Conservation (phyloP, 2,113 vertebrate species). For the Eubucco bourcierii region DNA sequence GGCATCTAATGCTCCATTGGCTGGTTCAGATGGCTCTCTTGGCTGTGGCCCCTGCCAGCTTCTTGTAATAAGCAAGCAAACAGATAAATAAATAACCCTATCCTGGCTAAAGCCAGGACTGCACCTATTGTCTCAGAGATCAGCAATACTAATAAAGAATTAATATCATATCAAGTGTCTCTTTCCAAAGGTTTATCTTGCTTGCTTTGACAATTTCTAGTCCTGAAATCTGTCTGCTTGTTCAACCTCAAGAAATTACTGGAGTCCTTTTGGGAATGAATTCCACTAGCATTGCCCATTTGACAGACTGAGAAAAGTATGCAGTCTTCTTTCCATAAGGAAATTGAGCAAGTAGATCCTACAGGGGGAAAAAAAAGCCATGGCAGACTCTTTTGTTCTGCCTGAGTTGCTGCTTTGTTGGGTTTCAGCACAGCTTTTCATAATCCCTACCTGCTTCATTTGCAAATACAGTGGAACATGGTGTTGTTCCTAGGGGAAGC, state of each 20-base stretch:
- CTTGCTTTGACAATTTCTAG: not conserved
- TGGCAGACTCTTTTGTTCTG: not conserved
- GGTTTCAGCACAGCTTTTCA: not conserved
- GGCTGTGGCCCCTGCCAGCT: too few species aligned
- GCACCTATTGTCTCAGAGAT: not conserved
- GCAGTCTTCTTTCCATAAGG: not conserved
- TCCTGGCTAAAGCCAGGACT: too few species aligned
- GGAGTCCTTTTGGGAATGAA: not conserved
- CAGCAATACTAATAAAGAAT: not conserved
- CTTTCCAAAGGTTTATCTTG: not conserved
- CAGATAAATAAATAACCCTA: too few species aligned
- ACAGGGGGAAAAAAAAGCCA: not conserved
- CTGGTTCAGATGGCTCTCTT: too few species aligned
- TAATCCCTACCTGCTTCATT: not conserved
- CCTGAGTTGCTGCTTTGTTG: not conserved
- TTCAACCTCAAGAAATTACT: conserved; percentile 1
- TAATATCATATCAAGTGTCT: not conserved
- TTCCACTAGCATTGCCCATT: not conserved
- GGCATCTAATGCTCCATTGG: too few species aligned
- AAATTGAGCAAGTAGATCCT: not conserved
- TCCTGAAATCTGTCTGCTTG: not conserved
- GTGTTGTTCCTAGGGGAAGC: not conserved
- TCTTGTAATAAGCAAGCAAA: too few species aligned
- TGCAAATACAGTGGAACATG: not conserved
- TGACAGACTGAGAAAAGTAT: not conserved